These are phyloP conservation scores for Narcine bancroftii DNA, from an alignment of 2,113 vertebrate genomes.

Conservation along the genomic window DNA sequence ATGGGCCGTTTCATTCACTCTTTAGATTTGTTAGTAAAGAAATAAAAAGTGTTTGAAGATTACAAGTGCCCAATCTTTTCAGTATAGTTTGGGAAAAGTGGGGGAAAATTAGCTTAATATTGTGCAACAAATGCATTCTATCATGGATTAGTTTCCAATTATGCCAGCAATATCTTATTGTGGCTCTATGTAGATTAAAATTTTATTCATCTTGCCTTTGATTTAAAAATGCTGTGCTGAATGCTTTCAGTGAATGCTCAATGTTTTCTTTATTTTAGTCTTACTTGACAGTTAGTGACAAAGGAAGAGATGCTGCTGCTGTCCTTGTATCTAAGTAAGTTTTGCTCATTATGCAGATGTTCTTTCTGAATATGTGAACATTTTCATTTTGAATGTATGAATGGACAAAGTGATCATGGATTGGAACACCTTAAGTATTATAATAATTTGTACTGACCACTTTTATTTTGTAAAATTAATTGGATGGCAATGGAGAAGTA, in stretches of 20 bases:
- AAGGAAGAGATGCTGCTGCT: slow-evolving; percentile 77
- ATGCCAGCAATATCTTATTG: not conserved
- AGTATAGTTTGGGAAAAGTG: too few species aligned
- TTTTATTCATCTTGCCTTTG: not conserved
- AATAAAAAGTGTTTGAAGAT: not conserved
- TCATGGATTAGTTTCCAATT: not conserved
- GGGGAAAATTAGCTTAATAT: not conserved
- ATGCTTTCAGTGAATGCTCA: not conserved
- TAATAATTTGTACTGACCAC: not conserved
- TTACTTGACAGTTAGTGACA: slow-evolving; percentile 79
- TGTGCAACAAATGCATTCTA: not conserved
- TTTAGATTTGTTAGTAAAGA: not conserved
- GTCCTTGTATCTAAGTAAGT: slow-evolving; percentile 93
- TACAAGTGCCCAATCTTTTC: not conserved
- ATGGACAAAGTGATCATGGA: not conserved
- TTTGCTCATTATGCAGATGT: not conserved
- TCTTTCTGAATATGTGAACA: not conserved
- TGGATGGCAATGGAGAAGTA: not conserved
- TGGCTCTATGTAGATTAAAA: not conserved
- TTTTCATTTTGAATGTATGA: not conserved
- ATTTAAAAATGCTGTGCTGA: not conserved
- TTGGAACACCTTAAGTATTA: not conserved
- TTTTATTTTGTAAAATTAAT: not conserved
- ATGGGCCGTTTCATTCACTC: not conserved
- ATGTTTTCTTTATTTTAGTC: slow-evolving; percentile 55